These are phyloP conservation scores for Lapara coniferarum DNA, from an alignment of 2,888 invertebrate species.

Conservation along the genomic window DNA sequence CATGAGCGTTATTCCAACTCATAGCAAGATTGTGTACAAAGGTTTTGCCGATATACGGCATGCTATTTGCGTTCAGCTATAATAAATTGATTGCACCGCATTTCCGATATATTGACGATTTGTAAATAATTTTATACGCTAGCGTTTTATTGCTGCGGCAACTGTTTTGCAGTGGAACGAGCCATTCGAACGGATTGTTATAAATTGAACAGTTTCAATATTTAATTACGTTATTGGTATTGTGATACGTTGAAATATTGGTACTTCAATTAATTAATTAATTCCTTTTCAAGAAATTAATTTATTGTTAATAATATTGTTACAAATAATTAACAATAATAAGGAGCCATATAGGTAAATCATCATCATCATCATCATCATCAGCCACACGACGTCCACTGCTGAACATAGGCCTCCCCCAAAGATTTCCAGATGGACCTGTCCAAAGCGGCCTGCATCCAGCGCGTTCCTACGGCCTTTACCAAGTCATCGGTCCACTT, in stretches of 20 bases:
- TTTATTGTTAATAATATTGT: too few species aligned
- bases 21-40: neutral
- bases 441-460: too few species aligned
- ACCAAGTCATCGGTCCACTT: too few species aligned
- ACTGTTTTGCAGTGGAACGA: constrained; percentile 1
- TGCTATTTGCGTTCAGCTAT: constrained; percentile 2
- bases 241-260: neutral
- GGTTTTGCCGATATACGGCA: neutral
- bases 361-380: too few species aligned
- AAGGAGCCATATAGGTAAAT: too few species aligned
- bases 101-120: constrained; percentile 16
- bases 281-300: too few species aligned
- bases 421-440: too few species aligned
- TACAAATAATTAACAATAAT: too few species aligned
- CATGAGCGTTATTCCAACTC: neutral
- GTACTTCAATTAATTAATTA: too few species aligned
- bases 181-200: neutral
- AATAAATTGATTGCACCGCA: constrained; percentile 13
- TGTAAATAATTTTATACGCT: constrained; percentile 1
- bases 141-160: constrained; percentile 15
- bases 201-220: neutral
- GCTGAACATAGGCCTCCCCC: too few species aligned
- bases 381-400: too few species aligned
- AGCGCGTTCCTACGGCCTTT: too few species aligned
- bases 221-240: neutral